Conservation (phyloP, 2,888 invertebrate species). For the Pyrochroa serraticornis region DNA sequence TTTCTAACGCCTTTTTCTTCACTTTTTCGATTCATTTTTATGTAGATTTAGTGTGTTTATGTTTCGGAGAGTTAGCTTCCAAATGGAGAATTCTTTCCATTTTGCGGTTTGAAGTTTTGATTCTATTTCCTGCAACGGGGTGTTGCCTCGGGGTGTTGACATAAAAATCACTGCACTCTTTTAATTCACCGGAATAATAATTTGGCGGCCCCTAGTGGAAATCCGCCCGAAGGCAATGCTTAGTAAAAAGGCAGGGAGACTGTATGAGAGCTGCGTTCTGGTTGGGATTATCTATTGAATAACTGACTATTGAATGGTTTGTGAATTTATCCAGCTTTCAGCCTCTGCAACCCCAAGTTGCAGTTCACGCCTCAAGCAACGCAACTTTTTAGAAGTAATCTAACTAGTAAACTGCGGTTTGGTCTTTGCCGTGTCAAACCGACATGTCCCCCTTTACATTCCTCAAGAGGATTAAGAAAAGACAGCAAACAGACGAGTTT, state of each 20-base stretch:
- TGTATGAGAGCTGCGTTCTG: conserved; percentile 42
- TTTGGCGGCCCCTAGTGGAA: conserved; percentile 13
- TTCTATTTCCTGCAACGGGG: no score
- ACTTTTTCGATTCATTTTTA: no score
- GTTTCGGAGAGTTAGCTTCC: conserved; percentile 1
- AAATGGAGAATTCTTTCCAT: not conserved
- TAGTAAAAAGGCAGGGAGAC: conserved; percentile 28
- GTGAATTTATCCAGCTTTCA: conserved; percentile 35
- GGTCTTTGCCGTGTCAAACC: conserved; percentile 38
- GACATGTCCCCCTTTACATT: conserved; percentile 9
- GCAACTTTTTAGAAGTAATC: conserved; percentile 35
- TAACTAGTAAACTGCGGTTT: conserved; percentile 36
- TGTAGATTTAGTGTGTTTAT: no score
- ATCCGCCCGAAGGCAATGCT: conserved; percentile 15
- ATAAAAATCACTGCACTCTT: conserved; percentile 35
- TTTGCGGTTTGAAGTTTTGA: conserved; percentile 6
- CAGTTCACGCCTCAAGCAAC: conserved; percentile 38
- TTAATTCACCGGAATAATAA: conserved; percentile 30
- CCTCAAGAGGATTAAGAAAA: no score
- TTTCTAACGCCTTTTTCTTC: not conserved
- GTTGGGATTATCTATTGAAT: conserved; percentile 44
- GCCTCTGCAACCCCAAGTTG: conserved; percentile 6
- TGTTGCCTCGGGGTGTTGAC: conserved; percentile 29
- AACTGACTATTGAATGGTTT: conserved; percentile 41
- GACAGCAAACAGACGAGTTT: no score